Percentiles rank a stretch among this genome's conserved stretches.
phyloP scores from a whole-genome alignment of 2,888 invertebrate genomes.

The Drosophila ustulata region DNA sequence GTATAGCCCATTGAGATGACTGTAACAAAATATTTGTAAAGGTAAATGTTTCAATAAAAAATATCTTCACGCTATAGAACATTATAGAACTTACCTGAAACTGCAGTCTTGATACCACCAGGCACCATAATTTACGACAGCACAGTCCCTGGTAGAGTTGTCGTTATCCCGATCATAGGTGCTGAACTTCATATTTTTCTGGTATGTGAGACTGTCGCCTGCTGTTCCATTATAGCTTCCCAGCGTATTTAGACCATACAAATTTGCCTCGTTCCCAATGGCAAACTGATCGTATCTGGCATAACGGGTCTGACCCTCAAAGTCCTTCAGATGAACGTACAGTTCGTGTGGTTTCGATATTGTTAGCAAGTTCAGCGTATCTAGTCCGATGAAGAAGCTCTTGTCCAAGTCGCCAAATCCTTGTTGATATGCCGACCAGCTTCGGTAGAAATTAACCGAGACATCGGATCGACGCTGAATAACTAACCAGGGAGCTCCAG shows the following conservation, averaged over 20 bases:
- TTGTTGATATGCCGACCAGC: conserved; percentile 25
- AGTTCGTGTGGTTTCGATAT: conserved; percentile 85
- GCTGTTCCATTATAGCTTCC: conserved; percentile 88
- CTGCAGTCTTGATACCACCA: conserved; percentile 88
- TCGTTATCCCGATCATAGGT: conserved; percentile 89
- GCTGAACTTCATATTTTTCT: conserved; percentile 89
- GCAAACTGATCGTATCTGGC: conserved; percentile 88
- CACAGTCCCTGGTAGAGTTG: conserved; percentile 87
- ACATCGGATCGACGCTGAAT: conserved; percentile 37
- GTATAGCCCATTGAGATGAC: conserved; percentile 89
- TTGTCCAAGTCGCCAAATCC: conserved; percentile 31
- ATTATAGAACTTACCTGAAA: conserved; percentile 1
- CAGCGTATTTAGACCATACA: conserved; percentile 88
- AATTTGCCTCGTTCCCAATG: conserved; percentile 88
- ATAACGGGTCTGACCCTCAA: conserved; percentile 86
- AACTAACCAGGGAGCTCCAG: conserved; percentile 36
- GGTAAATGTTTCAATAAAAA: no score
- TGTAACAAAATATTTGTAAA: conserved; percentile 59
- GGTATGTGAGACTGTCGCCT: conserved; percentile 88
- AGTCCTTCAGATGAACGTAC: conserved; percentile 88
- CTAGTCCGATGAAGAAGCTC: conserved; percentile 88
- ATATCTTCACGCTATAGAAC: no score
- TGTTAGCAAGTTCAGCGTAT: conserved; percentile 86
- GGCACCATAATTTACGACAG: conserved; percentile 87
- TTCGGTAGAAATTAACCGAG: conserved; percentile 32